Base-by-base conservation (phyloP, 2,797 vertebrate genomes). In the Sebastes steindachneri region DNA sequence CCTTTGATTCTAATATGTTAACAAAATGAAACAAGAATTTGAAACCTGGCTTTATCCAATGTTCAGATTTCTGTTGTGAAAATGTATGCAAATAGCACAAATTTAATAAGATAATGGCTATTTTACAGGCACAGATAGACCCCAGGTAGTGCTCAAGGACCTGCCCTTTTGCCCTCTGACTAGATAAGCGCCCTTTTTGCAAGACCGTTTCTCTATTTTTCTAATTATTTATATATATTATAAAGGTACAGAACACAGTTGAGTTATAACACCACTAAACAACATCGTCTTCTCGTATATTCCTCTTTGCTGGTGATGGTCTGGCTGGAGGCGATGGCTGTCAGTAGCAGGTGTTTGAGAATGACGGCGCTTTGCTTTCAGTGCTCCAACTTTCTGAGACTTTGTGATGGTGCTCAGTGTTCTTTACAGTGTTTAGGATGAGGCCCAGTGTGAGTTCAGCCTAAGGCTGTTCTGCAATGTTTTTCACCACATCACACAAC, bases 391-490 rank as follows among this genome's bases (percentile, higher is more conserved):
- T 86, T 67, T 48, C 71, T 77, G 77, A 83, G 85, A 68, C 72
- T 88, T 82, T 79, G 80, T 74, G 82, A 82, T 72, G 88, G 81
- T 68, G 79, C 65, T 86, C 75, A 26, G 68, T 73, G 75, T 80
- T 85, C 80, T 85, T 85, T 75, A 75, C 80, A 79, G 79, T 77
- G 73, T 83, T 88, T 76, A 84, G 75, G 80, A 79, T 45, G 51
- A 35, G 73, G 41, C 79, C 90, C 86, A 60, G 60, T 68, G 87
- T 84, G 90, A 85, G 87, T 90, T 91, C 87, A 89, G 84, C 87
- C 78, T 25, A 12, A 79, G 89, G 91, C 83, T 83, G 33, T 70
- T 86, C 68, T 62, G 37, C 68, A 29, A 10, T 77, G 72, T 78
- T 89, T n/a, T 82, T 75, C 54, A 83, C 71, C 69, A 69, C 82